A percentile compares a stretch with the other conserved stretches of the same genome.
These are phyloP conservation scores for Cotesia congregata DNA, from an alignment of 2,888 invertebrate genomes.

Conservation along the genomic window DNA sequence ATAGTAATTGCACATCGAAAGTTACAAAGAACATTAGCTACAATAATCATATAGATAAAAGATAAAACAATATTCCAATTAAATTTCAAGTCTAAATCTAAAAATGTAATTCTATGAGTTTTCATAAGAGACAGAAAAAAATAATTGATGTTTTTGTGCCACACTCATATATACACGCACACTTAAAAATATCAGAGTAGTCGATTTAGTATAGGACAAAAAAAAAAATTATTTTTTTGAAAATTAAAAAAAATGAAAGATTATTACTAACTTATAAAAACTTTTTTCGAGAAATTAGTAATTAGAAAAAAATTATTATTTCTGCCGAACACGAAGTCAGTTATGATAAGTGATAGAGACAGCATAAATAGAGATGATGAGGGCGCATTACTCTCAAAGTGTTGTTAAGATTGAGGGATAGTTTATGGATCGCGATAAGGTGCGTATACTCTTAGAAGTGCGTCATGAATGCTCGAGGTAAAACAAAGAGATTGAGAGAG, in stretches of 20 bases:
- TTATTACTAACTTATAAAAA: not conserved
- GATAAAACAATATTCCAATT: too few relatives aligned
- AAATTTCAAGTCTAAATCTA: too few relatives aligned
- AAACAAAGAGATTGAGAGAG: slow-evolving; percentile 33
- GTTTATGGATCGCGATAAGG: slow-evolving; percentile 45
- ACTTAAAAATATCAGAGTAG: not conserved
- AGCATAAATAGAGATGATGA: not conserved
- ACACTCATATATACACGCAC: not conserved
- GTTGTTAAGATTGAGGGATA: slow-evolving; percentile 35
- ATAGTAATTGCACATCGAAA: too few relatives aligned
- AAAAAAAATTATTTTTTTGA: too few relatives aligned
- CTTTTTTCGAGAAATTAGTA: not conserved
- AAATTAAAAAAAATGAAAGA: too few relatives aligned
- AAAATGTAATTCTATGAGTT: too few relatives aligned
- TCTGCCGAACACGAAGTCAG: too few relatives aligned
- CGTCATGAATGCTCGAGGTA: slow-evolving; percentile 27
- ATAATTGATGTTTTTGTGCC: not conserved
- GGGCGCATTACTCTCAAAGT: not conserved
- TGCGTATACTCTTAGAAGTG: slow-evolving; percentile 27
- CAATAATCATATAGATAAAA: too few relatives aligned
- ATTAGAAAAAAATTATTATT: not conserved
- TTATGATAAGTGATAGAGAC: slow-evolving; percentile 18
- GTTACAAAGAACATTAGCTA: too few relatives aligned
- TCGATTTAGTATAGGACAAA: not conserved
- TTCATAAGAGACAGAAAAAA: not conserved